Evolutionary conservation across 2,113 vertebrate genomes (phyloP), one percentile per base, ranked within the genome.

Genomic region (Bothrops jararaca): DNA sequence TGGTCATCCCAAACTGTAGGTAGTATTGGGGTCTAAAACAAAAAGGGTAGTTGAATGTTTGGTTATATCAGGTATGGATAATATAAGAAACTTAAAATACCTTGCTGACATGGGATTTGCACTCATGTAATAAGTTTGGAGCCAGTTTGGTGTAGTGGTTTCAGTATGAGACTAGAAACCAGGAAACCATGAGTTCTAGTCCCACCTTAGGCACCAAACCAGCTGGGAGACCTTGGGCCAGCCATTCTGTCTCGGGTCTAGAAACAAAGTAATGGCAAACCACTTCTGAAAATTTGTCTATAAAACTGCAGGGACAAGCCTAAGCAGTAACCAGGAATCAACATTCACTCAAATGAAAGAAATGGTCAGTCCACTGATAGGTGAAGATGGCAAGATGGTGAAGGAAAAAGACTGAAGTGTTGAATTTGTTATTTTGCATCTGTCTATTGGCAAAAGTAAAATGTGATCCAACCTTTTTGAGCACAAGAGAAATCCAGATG

Each of bases 61-160:
- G 94, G 86, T 90, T 8, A 95, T 89, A 93, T 89, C 29, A 94
- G 24, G 91, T 95, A 92, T 92, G 48, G 93, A 86, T 94, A 64
- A 88, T 56, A n/a, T 88, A 90, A 89, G 74, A 29, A 50, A 50
- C 48, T 50, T 50, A 50, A 50, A 50, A 50, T 50, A 50, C 8
- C 48, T 50, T 50, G 48, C 48, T 50, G 91, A 95, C 4, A 48
- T 53, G 18, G 48, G 20, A 74, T 90, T 53, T 34, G 50, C 58
- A 74, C 23, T 50, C 48, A 50, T 50, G 48, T 50, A 50, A 50
- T 50, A 50, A 50, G 48, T 50, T 50, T 50, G 48, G 15, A 54
- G 54, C 3, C 54, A 54, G 54, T 54, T 54, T 54, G 53, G 53
- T 54, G 53, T 54, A 54, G 53, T 54, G 53, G 53, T 54, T 15